Evolutionary conservation across 2,888 invertebrate genomes (phyloP).

Genomic region (Polydrusus tereticollis): DNA sequence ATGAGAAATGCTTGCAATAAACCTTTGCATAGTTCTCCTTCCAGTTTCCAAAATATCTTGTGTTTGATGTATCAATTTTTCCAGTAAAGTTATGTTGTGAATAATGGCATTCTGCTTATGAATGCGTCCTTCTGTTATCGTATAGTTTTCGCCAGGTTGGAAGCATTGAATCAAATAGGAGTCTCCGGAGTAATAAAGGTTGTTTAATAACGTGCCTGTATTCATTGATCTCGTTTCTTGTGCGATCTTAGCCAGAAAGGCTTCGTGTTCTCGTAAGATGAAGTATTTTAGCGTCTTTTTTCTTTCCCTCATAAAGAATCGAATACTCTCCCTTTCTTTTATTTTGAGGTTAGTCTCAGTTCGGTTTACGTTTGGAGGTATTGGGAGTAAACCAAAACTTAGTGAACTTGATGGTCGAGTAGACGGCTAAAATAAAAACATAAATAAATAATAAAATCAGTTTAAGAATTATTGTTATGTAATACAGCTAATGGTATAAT

Average conservation of each 20-base stretch:
- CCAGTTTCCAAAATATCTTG: background rate
- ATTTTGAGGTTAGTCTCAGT: background rate
- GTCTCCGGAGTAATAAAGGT: background rate
- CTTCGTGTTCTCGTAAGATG: background rate
- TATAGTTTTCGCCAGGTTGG: background rate
- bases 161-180: background rate
- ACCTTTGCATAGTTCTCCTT: background rate
- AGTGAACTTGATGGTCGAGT: background rate
- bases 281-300: background rate
- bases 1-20: background rate
- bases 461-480: background rate
- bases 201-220: background rate
- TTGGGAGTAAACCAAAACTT: background rate
- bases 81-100: background rate
- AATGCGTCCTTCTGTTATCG: background rate
- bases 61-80: background rate
- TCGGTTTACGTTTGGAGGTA: background rate
- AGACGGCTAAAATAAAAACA: background rate
- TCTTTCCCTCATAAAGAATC: background rate
- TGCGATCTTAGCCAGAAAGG: background rate
- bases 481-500: background rate
- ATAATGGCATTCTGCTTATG: background rate
- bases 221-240: background rate
- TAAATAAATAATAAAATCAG: background rate
- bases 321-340: background rate